These are phyloP conservation scores for Netelia melanura DNA, from an alignment of 2,888 invertebrate species.

Conservation along the genomic window DNA sequence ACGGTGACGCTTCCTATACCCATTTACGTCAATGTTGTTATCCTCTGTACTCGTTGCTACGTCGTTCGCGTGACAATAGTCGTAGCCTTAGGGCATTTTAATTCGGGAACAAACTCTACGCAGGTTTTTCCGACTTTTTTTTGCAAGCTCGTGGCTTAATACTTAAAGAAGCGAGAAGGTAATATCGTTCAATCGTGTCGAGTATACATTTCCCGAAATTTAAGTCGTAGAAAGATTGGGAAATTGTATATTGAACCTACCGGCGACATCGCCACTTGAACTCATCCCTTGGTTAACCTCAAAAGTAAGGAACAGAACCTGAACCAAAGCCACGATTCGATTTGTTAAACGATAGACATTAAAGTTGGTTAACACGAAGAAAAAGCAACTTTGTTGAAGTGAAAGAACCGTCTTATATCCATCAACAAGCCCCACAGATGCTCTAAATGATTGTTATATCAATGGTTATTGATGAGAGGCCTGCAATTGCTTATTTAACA, in stretches of 20 bases:
- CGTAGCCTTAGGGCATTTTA: conserved; percentile 1
- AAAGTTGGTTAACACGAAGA: too few relatives aligned
- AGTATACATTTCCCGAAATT: too few relatives aligned
- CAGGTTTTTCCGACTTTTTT: not conserved
- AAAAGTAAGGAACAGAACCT: too few relatives aligned
- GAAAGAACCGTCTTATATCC: not conserved
- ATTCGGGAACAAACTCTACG: conserved; percentile 23
- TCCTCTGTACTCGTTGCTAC: conserved; percentile 31
- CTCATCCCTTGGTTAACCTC: too few relatives aligned
- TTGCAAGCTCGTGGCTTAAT: not conserved
- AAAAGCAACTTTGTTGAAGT: too few relatives aligned
- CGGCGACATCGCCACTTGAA: too few relatives aligned
- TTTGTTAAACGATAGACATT: too few relatives aligned
- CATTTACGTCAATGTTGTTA: conserved; percentile 79
- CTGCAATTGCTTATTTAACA: conserved; percentile 34
- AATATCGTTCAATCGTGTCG: too few relatives aligned
- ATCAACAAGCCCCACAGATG: conserved; percentile 75
- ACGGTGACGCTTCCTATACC: conserved; percentile 83
- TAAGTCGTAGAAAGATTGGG: too few relatives aligned
- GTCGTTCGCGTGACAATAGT: conserved; percentile 17
- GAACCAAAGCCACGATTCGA: too few relatives aligned
- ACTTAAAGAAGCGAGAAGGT: not conserved
- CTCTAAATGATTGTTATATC: conserved; percentile 72
- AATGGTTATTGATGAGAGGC: conserved; percentile 43
- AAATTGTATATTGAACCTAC: too few relatives aligned